These are phyloP conservation scores for Brachyistius frenatus DNA, from an alignment of 2,113 vertebrate genomes.

Conservation along the genomic window DNA sequence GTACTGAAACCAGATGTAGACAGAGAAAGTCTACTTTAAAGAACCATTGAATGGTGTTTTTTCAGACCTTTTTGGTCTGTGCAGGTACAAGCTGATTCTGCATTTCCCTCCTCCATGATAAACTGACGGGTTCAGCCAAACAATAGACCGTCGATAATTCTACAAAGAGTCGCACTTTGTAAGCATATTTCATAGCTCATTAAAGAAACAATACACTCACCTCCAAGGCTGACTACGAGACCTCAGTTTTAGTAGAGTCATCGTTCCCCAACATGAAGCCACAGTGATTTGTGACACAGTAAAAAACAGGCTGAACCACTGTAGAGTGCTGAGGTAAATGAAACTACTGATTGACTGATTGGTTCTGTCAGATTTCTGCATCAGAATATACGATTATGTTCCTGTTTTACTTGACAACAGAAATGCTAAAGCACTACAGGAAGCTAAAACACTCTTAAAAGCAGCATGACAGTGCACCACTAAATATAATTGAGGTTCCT, in stretches of 20 bases:
- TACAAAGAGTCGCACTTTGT: conserved; percentile 33
- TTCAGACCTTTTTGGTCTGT: neutral
- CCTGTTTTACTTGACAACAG: conserved; percentile 1
- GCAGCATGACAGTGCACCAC: neutral
- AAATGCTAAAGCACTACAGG: neutral
- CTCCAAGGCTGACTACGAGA: conserved; percentile 22
- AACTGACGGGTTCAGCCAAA: conserved; percentile 38
- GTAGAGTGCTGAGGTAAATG: conserved; percentile 30
- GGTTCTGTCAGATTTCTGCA: conserved; percentile 40
- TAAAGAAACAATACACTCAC: conserved; percentile 36
- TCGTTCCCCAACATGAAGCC: conserved; percentile 18
- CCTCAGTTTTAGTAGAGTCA: conserved; percentile 19
- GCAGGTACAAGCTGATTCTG: conserved; percentile 42
- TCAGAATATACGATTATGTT: conserved; percentile 22
- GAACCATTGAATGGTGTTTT: neutral
- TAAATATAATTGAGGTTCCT: neutral
- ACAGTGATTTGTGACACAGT: conserved; percentile 13
- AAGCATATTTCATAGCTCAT: conserved; percentile 61
- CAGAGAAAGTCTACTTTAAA: too few species aligned
- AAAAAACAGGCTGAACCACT: conserved; percentile 4
- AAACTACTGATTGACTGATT: conserved; percentile 10
- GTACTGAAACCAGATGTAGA: too few species aligned
- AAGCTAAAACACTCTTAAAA: neutral
- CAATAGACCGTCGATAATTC: conserved; percentile 38
- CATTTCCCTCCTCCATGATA: conserved; percentile 8